Conservation (phyloP, 2,888 invertebrate species). For the Bimastos eiseni region DNA sequence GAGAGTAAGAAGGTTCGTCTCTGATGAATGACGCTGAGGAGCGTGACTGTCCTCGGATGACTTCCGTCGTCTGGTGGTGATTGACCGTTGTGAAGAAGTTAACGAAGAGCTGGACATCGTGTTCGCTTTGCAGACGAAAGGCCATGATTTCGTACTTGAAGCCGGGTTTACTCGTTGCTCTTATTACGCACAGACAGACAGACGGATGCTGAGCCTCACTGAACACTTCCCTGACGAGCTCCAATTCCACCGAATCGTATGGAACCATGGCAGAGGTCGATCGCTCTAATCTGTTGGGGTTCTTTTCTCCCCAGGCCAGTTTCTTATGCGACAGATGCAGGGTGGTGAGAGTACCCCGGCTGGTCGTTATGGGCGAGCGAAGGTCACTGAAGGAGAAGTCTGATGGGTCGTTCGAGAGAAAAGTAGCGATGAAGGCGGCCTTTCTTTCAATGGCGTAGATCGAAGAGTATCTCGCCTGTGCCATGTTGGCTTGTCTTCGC, state of each 20-base stretch:
- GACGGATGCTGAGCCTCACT: neutral
- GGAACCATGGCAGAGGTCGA: neutral
- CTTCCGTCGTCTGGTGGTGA: neutral
- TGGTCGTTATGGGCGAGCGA: neutral
- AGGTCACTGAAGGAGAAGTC: neutral
- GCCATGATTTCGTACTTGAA: slow-evolving; percentile 15
- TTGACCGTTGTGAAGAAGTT: neutral
- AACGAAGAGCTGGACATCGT: neutral
- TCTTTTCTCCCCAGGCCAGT: slow-evolving; percentile 3
- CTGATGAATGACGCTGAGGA: neutral
- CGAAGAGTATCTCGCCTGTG: neutral
- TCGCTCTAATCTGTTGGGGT: neutral
- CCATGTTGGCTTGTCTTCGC: neutral
- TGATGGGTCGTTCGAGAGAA: neutral
- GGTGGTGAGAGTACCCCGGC: neutral
- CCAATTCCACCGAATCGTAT: neutral
- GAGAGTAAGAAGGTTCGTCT: slow-evolving; percentile 1
- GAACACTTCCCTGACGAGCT: neutral
- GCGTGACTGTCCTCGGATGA: neutral
- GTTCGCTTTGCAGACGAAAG: slow-evolving; percentile 4
- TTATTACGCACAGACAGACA: neutral
- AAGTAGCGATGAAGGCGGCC: neutral
- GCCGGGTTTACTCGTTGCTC: neutral
- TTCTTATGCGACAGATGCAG: neutral
- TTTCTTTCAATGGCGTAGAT: neutral